Base-by-base conservation (phyloP, 2,797 vertebrate species). In the Vireo griseus region DNA sequence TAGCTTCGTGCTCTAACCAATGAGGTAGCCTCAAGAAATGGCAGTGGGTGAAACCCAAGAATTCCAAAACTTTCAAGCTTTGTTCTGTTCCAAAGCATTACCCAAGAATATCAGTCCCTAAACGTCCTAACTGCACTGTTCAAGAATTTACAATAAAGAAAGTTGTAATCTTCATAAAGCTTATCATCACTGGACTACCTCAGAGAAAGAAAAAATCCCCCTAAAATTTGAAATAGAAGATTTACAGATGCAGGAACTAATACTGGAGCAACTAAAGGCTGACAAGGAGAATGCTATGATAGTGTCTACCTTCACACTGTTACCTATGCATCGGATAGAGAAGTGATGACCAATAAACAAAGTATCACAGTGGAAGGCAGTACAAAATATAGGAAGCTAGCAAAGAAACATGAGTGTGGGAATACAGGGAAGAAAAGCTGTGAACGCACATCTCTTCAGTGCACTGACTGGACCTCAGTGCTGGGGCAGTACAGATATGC, bases 341-440 rank as follows among this genome's bases (percentile, higher is more conserved):
- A 88, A 63, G 17, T 0, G 0, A 75, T 24, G 13, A 75, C 6
- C 3, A 33, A 20, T 24, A 52, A 62, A 10, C 4, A 52, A 45
- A 83, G 17, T 16, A 71, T 4, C 4, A 6, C 7, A 8, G 2
- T 51, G 11, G 31, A 84, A 74, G 16, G 52, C 20, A 86, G 12
- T 18, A 63, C 9, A 74, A 73, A 83, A 80, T 2, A 31, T 26
- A 81, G 35, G 35, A 69, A 61, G 16, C 11, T 87, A 42, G 33
- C 5, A 21, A 58, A 76, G 31, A 42, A 79, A 68, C 16, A 6
- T 8, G 5, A 84, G 11, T 0, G 0, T 44, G 13, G 71, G 13
- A 71, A 54, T 7, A 9, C 4, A 11, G 6, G 5, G 8, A 51
- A 71, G 39, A 83, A 90, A 79, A 39, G 5, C 21, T 33, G 18